Evolutionary conservation across 2,888 invertebrate species (phyloP), one percentile per base, ranked within the genome.

Genomic region (Margaritifera margaritifera): DNA sequence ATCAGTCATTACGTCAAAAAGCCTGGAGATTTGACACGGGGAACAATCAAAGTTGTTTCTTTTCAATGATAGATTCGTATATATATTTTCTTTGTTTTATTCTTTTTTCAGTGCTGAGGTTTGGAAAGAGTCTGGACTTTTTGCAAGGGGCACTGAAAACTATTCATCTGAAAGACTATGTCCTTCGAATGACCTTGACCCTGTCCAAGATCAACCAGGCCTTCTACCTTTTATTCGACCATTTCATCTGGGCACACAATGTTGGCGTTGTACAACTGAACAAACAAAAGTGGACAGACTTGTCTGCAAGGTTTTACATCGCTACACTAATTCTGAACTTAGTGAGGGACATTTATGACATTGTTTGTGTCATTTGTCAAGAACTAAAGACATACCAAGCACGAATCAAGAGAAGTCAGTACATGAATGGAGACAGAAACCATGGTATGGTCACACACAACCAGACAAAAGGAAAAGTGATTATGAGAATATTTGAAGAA

Each of bases 111-210:
- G 97, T 97, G 82, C 90, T 97, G 25, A 92, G 96, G 57, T 92
- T 97, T 87, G 97, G 97, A 74, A 93, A 95, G 90, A 95, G 94
- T 87, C 86, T 95, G 59, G 97, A 97, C 84, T 92, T 93, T 62
- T 91, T 96, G 55, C 94, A 96, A 86, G 92, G 93, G 31, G 93
- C 95, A 0, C 87, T 95, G 64, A 93, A 93, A 66, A 92, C 93
- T 20, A 92, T 95, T 72, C 93, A 94, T 75, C 92, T 95, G 87
- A 93, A 93, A 50, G 94, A 96, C 86, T 86, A 93, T 22, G 91
- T 93, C 5, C 90, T 96, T 25, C 92, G 94, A 78, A 88, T 94
- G 18, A 94, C 94, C 50, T 89, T 95, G 53, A 95, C 95, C 0
- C 86, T 95, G 64, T 94, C 95, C 73, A 95, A 95, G 91, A 91